Evolutionary conservation across 2,797 vertebrate genomes (phyloP).

Genomic region (Anguilla marmorata): DNA sequence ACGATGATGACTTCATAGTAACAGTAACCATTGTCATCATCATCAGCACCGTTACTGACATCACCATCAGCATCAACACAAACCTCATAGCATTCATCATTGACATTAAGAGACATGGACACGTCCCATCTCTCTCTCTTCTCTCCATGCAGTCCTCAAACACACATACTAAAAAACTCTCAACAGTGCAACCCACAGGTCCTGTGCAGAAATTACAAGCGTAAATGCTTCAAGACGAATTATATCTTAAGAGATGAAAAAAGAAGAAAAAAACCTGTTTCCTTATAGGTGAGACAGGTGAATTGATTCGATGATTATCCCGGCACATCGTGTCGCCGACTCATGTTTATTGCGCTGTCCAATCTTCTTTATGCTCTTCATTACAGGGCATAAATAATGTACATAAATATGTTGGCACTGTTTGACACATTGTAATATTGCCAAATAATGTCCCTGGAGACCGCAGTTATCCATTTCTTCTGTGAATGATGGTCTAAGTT

Average conservation of each 20-base stretch:
- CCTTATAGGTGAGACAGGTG: slow-evolving; percentile 15
- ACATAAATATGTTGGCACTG: slow-evolving; percentile 12
- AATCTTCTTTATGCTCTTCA: slow-evolving; percentile 25
- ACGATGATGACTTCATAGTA: not conserved
- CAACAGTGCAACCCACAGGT: not conserved
- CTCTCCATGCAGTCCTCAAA: not conserved
- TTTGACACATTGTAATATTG: not conserved
- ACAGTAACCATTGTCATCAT: not conserved
- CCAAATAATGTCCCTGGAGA: slow-evolving; percentile 16
- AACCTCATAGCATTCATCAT: not conserved
- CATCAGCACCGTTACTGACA: not conserved
- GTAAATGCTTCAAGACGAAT: not conserved
- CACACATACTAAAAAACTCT: not conserved
- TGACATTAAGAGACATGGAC: not conserved
- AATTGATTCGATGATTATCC: slow-evolving; percentile 18
- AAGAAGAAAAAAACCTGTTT: not conserved
- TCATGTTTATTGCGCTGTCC: slow-evolving; percentile 24
- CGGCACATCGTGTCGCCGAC: not conserved
- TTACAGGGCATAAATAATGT: slow-evolving; percentile 18
- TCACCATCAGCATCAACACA: not conserved
- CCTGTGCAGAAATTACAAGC: not conserved
- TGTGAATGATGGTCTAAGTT: not conserved
- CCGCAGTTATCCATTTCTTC: slow-evolving; percentile 4
- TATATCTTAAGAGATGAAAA: not conserved
- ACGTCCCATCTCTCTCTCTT: not conserved